These are phyloP conservation scores for Distichodus sexfasciatus DNA, from an alignment of 2,797 vertebrate genomes.

Conservation along the genomic window DNA sequence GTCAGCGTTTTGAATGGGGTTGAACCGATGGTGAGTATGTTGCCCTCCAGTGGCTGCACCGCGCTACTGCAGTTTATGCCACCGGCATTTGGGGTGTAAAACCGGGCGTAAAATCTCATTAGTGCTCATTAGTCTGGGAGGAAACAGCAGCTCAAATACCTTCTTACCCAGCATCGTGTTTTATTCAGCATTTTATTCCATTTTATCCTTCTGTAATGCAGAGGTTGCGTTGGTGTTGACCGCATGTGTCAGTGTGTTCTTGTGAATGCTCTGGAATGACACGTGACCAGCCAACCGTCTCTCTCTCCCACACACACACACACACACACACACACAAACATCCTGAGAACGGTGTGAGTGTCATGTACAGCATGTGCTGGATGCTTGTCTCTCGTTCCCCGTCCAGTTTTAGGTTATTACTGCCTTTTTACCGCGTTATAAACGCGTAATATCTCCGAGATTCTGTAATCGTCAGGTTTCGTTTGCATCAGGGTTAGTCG, in stretches of 20 bases:
- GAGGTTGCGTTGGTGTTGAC: not conserved
- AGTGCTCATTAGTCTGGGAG: conserved; percentile 1
- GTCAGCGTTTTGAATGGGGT: conserved; percentile 88
- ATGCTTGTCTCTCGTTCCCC: no score
- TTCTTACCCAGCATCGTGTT: not conserved
- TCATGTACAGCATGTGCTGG: no score
- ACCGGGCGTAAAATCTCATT: not conserved
- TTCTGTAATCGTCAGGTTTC: no score
- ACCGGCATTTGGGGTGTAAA: conserved; percentile 24
- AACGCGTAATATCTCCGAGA: no score
- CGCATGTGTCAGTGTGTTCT: conserved; percentile 70
- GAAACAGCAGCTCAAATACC: conserved; percentile 5
- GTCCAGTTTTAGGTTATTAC: no score
- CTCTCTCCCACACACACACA: not conserved
- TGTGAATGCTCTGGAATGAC: conserved; percentile 60
- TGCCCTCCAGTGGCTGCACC: conserved; percentile 58
- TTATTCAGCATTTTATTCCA: not conserved
- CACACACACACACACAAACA: not conserved
- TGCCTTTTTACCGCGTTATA: no score
- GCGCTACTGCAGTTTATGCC: conserved; percentile 38
- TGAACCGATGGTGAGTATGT: conserved; percentile 85
- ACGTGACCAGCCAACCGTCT: conserved; percentile 27
- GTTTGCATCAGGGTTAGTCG: no score
- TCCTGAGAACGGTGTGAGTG: no score
- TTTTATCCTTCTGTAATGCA: not conserved